Base-by-base conservation (phyloP, 2,888 invertebrate genomes). In the Polydrusus tereticollis region DNA sequence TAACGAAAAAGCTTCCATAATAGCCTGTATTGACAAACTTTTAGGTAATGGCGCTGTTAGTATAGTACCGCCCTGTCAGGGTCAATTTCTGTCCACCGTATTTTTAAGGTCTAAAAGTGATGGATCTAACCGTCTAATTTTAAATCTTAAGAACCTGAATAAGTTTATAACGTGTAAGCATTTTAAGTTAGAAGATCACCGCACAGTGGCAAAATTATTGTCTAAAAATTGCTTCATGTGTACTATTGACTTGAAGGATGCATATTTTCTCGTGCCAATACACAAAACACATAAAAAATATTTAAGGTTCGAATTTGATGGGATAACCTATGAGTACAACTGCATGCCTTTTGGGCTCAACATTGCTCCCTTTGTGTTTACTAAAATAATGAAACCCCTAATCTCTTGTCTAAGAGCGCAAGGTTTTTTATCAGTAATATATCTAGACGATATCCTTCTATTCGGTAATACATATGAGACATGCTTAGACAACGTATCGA, bases 181-280 rank as follows among this genome's bases (percentile, higher is more conserved):
- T 72, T 80, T 80, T 58, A 79, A 80, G 65, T 64, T 78, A 20
- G 77, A 79, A 52, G 76, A 78, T 65, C 66, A 65, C 29, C 58
- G 72, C 57, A 76, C 78, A 0, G 77, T 75, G 0, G 47, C 67
- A 8, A 71, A 75, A 41, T 47, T 80, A 23, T 65, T 79, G n/a
- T 20, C 18, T 18, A 43, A 18, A 23, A 57, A 47, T 29, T 63
- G 45, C 23, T 74, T 43, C 43, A 58, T 74, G 65, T 14, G 65
- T 59, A n/a, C n/a, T n/a, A n/a, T n/a, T n/a, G n/a, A n/a, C n/a
- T n/a, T n/a, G n/a, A n/a, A n/a, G n/a, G n/a, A 59, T 57, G 71
- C 36, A 75, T 78, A 58, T 74, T 70, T 18, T 72, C 69, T 12
- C 60, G 79, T 1, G 74, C 77, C n/a, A 64, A 78, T 10, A 60